A percentile compares a stretch with the other conserved stretches of the same genome.
Evolutionary conservation across 2,888 invertebrate genomes (phyloP).

Genomic region (Oligia strigilis): DNA sequence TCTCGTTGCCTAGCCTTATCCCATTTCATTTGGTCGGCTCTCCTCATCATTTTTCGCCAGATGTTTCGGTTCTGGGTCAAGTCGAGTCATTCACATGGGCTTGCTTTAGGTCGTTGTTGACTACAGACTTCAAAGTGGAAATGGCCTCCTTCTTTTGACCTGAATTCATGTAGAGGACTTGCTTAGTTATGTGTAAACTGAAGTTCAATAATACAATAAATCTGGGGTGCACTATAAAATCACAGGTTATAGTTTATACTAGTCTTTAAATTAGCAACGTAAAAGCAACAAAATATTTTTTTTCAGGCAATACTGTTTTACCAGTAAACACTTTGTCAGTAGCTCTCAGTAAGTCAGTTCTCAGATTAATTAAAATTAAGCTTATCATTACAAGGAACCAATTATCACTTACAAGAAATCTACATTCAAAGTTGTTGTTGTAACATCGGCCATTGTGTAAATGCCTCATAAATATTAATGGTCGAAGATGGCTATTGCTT

Average conservation of each 20-base stretch:
- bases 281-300: too few relatives aligned
- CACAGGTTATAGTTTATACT: not conserved
- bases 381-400: not conserved
- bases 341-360: not conserved
- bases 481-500: slow-evolving; percentile 33
- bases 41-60: not conserved
- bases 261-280: not conserved
- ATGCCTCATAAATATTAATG: slow-evolving; percentile 51
- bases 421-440: not conserved
- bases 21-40: not conserved
- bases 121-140: not conserved
- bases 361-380: not conserved
- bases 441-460: slow-evolving; percentile 46
- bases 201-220: not conserved
- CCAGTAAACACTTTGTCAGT: too few relatives aligned
- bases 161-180: not conserved
- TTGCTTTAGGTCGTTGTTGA: not conserved
- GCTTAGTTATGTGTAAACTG: not conserved
- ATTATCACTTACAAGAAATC: not conserved
- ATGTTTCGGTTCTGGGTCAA: not conserved
- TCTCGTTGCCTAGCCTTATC: not conserved
- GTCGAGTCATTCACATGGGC: not conserved
- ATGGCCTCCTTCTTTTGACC: not conserved
- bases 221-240: not conserved
- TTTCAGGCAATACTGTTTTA: too few relatives aligned